Conservation (phyloP, 2,888 invertebrate species). For the Biston betularia region DNA sequence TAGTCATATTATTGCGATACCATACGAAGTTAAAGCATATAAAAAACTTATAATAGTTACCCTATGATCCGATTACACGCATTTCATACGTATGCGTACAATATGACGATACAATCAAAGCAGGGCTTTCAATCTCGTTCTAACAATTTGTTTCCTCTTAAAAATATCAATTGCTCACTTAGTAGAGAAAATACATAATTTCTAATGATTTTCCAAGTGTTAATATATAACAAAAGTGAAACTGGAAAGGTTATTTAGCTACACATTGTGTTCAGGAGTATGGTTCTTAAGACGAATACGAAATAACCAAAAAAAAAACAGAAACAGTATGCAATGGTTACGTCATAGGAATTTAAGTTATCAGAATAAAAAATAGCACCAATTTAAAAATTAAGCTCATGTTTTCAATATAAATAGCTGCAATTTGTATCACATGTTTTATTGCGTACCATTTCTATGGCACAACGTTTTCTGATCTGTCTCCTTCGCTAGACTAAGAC, state of each 20-base stretch:
- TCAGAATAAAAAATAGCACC: conserved; percentile 51
- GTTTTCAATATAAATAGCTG: conserved; percentile 34
- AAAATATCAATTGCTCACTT: no score
- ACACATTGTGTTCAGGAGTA: no score
- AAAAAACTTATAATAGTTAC: conserved; percentile 63
- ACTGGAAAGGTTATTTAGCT: no score
- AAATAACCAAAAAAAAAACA: no score
- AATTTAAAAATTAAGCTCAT: conserved; percentile 46
- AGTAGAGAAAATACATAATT: no score
- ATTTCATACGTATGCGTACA: conserved; percentile 70
- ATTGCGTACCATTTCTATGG: conserved; percentile 39
- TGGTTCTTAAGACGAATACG: no score
- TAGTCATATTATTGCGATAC: conserved; percentile 60
- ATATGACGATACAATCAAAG: conserved; percentile 74
- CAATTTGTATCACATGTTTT: conserved; percentile 53
- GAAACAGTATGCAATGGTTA: not conserved
- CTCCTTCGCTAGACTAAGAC: conserved; percentile 56
- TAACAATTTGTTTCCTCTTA: not conserved
- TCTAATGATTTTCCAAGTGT: no score
- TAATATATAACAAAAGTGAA: no score
- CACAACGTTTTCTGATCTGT: conserved; percentile 50
- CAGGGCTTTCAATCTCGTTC: conserved; percentile 55
- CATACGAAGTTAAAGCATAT: conserved; percentile 74
- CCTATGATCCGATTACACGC: conserved; percentile 81
- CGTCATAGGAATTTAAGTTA: conserved; percentile 31